Percentiles rank a stretch among this genome's conserved stretches.
phyloP scores from a whole-genome alignment of 2,113 vertebrate genomes.

The Nothobranchius kuhntae region DNA sequence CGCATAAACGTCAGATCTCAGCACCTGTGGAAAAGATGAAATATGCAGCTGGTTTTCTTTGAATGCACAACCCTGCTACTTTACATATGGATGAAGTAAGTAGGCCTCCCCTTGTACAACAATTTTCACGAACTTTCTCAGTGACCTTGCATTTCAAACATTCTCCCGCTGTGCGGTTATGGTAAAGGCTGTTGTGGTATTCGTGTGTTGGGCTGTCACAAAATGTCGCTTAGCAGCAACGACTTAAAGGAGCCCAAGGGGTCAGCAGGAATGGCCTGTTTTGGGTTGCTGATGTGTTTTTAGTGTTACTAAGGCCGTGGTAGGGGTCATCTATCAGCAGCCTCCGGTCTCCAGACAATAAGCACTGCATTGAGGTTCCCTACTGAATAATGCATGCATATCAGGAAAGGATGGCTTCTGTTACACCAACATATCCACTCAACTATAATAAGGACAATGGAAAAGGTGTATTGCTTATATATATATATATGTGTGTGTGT shows the following conservation, averaged over 20 bases:
- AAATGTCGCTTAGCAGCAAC: slow-evolving; percentile 16
- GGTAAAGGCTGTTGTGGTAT: slow-evolving; percentile 5
- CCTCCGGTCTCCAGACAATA: slow-evolving; percentile 51
- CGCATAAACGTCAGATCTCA: slow-evolving; percentile 15
- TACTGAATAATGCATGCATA: slow-evolving; percentile 66
- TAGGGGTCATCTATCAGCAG: slow-evolving; percentile 60
- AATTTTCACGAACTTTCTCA: no score
- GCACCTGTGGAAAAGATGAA: slow-evolving; percentile 32
- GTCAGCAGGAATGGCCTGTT: slow-evolving; percentile 49
- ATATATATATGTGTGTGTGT: no score
- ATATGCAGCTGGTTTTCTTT: slow-evolving; percentile 7
- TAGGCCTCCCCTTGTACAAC: background rate
- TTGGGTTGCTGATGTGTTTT: slow-evolving; percentile 42
- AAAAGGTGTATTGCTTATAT: slow-evolving; percentile 12
- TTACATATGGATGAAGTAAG: slow-evolving; percentile 17
- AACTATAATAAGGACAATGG: background rate
- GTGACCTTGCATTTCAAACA: slow-evolving; percentile 12
- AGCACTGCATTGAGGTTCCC: slow-evolving; percentile 36
- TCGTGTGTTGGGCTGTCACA: slow-evolving; percentile 22
- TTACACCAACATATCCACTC: slow-evolving; percentile 37
- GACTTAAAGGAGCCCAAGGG: slow-evolving; percentile 36
- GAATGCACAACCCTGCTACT: slow-evolving; percentile 4
- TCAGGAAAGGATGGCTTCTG: slow-evolving; percentile 24
- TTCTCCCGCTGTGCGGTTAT: slow-evolving; percentile 26
- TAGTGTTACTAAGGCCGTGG: slow-evolving; percentile 32